A percentile compares a stretch with the other conserved stretches of the same genome.
Evolutionary conservation across 2,113 vertebrate species (phyloP).

Genomic region (Phalacrocorax brasilianus): DNA sequence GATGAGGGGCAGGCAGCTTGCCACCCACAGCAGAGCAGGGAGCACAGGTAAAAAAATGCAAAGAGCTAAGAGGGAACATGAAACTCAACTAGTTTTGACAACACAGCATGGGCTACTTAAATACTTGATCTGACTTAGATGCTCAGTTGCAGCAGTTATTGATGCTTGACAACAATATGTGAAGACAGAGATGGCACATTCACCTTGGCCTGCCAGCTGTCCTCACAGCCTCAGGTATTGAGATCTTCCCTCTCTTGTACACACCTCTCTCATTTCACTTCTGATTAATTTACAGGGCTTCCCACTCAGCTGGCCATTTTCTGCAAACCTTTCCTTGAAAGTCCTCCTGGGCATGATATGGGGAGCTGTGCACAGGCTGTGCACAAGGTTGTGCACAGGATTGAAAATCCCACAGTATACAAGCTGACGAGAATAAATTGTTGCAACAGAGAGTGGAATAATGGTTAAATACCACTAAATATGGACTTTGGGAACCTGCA

Average conservation of each 20-base stretch:
- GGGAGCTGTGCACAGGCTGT: too few relatives aligned
- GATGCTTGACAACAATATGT: neutral
- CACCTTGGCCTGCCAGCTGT: neutral
- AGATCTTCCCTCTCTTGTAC: neutral
- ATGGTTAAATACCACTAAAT: neutral
- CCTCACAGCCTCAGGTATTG: neutral
- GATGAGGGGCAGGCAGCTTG: neutral
- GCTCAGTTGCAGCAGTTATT: neutral
- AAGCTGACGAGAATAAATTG: neutral
- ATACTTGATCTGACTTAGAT: neutral
- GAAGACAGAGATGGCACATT: neutral
- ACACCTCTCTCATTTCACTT: neutral
- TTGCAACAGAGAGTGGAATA: neutral
- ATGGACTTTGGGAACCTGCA: neutral
- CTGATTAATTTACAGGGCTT: neutral
- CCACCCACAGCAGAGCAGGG: neutral
- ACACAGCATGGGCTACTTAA: neutral
- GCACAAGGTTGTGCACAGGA: neutral
- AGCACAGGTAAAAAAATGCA: neutral
- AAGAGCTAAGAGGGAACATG: neutral
- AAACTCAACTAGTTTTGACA: neutral
- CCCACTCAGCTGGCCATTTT: neutral
- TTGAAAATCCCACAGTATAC: neutral
- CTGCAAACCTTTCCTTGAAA: neutral
- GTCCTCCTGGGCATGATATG: neutral